Evolutionary conservation across 2,797 vertebrate genomes (phyloP).

Genomic region (Lophius americanus): DNA sequence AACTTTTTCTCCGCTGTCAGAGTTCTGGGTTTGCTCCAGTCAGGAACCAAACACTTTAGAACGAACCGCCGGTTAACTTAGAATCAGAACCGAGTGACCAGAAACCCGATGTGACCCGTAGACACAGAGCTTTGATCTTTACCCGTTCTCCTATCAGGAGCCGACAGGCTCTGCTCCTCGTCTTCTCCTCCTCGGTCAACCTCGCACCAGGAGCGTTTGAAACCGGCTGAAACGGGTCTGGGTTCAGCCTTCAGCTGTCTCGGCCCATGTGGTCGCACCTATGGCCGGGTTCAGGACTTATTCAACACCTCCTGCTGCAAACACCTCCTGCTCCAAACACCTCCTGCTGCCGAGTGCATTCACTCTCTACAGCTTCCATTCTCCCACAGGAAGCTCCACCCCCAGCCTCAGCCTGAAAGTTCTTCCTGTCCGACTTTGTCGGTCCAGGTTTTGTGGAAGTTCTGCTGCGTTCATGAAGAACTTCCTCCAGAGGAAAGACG

Average conservation of each 20-base stretch:
- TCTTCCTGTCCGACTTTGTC: slow-evolving; percentile 28
- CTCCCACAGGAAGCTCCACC: not conserved
- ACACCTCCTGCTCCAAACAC: too few relatives aligned
- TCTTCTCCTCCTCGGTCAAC: slow-evolving; percentile 62
- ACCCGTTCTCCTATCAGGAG: slow-evolving; percentile 70
- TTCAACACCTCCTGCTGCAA: too few relatives aligned
- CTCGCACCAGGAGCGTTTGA: slow-evolving; percentile 73
- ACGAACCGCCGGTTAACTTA: too few relatives aligned
- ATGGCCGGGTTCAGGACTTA: slow-evolving; percentile 64
- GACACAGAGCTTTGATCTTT: slow-evolving; percentile 71
- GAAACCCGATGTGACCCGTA: not conserved
- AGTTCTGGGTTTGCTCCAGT: slow-evolving; percentile 16
- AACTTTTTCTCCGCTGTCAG: not conserved
- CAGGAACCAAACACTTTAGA: not conserved
- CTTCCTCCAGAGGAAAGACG: slow-evolving; percentile 51
- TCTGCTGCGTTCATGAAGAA: slow-evolving; percentile 31
- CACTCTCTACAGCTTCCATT: slow-evolving; percentile 58
- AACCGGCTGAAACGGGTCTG: slow-evolving; percentile 71
- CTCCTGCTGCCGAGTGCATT: too few relatives aligned
- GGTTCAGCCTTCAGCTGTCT: slow-evolving; percentile 65
- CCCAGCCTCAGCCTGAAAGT: slow-evolving; percentile 10
- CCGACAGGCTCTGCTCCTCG: slow-evolving; percentile 53
- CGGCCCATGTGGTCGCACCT: slow-evolving; percentile 58
- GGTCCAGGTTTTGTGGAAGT: slow-evolving; percentile 27
- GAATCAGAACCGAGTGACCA: too few relatives aligned